A percentile compares a stretch with the other conserved stretches of the same genome.
Conservation (phyloP, 2,113 vertebrate genomes). For the Climacteris rufus region DNA sequence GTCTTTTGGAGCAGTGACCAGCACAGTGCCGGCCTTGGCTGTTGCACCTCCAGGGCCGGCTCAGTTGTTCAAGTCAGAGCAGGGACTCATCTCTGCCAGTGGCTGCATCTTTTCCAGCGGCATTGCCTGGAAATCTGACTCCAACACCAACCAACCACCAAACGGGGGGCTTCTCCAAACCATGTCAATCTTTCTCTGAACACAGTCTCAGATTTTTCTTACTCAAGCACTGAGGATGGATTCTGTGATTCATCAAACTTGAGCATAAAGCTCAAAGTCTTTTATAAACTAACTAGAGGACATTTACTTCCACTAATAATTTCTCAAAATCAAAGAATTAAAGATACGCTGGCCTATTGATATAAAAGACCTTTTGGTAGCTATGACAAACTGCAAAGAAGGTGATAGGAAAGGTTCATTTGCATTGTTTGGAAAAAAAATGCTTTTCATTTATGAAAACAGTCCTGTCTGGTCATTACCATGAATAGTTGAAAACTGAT, state of each 20-base stretch:
- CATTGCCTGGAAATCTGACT: conserved; percentile 89
- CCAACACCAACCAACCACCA: conserved; percentile 86
- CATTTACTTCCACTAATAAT: neutral
- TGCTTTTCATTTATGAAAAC: neutral
- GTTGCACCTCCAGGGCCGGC: conserved; percentile 84
- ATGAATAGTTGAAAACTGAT: neutral
- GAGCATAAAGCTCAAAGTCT: neutral
- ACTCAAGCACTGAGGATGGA: conserved; percentile 94
- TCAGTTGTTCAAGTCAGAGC: conserved; percentile 90
- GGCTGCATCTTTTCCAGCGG: conserved; percentile 59
- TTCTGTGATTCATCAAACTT: conserved; percentile 74
- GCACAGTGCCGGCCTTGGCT: conserved; percentile 87
- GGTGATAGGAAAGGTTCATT: neutral
- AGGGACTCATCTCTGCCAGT: conserved; percentile 85
- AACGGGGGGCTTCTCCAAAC: conserved; percentile 87
- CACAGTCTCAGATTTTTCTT: conserved; percentile 91
- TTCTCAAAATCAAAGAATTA: neutral
- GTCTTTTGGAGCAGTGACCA: conserved; percentile 81
- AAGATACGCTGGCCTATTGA: neutral
- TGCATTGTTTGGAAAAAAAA: neutral
- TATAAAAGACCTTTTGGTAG: neutral
- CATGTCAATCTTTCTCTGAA: conserved; percentile 88
- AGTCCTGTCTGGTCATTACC: neutral
- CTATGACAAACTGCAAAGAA: neutral
- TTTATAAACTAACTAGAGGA: neutral